These are phyloP conservation scores for Malurus splendens DNA, from an alignment of 2,797 vertebrate genomes.

Conservation along the genomic window DNA sequence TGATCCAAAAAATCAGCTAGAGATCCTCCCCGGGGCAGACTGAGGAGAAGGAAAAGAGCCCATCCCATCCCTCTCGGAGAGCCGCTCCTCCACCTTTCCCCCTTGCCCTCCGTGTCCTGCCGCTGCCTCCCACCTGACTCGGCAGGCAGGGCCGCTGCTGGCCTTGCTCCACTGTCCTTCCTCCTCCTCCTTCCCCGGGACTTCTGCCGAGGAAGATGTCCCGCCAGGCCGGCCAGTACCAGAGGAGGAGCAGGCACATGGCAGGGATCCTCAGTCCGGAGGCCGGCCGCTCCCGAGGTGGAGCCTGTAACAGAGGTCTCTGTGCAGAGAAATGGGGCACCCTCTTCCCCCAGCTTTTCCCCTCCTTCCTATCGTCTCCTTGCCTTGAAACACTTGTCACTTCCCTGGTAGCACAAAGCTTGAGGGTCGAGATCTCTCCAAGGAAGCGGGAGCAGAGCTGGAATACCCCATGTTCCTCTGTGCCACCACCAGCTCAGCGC, in stretches of 20 bases:
- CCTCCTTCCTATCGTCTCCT: neutral
- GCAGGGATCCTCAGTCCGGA: conserved; percentile 7
- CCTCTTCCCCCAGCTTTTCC: conserved; percentile 2
- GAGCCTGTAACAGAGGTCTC: conserved; percentile 24
- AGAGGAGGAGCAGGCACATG: conserved; percentile 57
- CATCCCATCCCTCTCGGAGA: conserved; percentile 67
- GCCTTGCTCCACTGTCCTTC: conserved; percentile 26
- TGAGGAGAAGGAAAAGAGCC: conserved; percentile 69
- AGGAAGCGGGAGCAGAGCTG: conserved; percentile 19
- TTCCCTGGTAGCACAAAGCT: conserved; percentile 37
- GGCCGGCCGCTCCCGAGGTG: neutral
- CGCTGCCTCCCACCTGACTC: conserved; percentile 33
- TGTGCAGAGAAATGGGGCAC: conserved; percentile 20
- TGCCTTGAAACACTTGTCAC: conserved; percentile 45
- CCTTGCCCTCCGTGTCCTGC: conserved; percentile 48
- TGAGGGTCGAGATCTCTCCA: conserved; percentile 7
- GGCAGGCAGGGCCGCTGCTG: conserved; percentile 41
- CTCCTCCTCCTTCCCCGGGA: conserved; percentile 46
- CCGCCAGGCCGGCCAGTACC: conserved; percentile 59
- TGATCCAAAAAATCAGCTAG: conserved; percentile 98
- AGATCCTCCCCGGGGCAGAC: conserved; percentile 55
- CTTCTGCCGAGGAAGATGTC: conserved; percentile 45
- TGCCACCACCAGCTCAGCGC: neutral
- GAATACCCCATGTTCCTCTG: neutral
- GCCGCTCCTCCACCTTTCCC: conserved; percentile 25